Evolutionary conservation across 1,140 invertebrate species (phyloP).

Genomic region (Tachypleus tridentatus): DNA sequence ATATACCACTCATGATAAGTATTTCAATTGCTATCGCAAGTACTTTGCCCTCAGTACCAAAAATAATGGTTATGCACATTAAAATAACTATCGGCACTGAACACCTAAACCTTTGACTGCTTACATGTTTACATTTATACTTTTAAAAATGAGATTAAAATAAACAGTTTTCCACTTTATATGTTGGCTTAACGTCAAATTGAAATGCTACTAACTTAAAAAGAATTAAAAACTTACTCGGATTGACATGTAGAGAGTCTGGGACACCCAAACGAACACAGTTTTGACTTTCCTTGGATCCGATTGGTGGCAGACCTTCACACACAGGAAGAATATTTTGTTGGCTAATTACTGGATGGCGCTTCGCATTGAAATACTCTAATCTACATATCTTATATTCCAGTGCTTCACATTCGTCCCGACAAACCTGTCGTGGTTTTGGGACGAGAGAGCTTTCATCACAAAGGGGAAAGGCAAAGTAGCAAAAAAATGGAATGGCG

Average conservation of each 20-base stretch:
- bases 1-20: no score
- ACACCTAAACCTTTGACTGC: no score
- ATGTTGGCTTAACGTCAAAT: no score
- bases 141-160: no score
- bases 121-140: no score
- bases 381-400: constrained; percentile 81
- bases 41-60: no score
- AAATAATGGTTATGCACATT: no score
- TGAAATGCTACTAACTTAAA: not conserved
- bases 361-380: constrained; percentile 86
- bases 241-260: constrained; percentile 32
- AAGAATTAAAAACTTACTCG: constrained; percentile 34
- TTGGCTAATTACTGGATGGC: constrained; percentile 67
- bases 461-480: constrained; percentile 81
- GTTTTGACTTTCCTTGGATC: constrained; percentile 36
- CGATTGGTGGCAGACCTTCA: constrained; percentile 58
- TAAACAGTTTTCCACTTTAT: no score
- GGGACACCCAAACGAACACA: constrained; percentile 64
- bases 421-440: constrained; percentile 51
- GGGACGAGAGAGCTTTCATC: constrained; percentile 34
- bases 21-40: no score
- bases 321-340: constrained; percentile 70
- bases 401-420: constrained; percentile 75
- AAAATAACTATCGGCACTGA: no score
- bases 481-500: constrained; percentile 62